These are phyloP conservation scores for Dioctria linearis DNA, from an alignment of 2,888 invertebrate species.

Conservation along the genomic window DNA sequence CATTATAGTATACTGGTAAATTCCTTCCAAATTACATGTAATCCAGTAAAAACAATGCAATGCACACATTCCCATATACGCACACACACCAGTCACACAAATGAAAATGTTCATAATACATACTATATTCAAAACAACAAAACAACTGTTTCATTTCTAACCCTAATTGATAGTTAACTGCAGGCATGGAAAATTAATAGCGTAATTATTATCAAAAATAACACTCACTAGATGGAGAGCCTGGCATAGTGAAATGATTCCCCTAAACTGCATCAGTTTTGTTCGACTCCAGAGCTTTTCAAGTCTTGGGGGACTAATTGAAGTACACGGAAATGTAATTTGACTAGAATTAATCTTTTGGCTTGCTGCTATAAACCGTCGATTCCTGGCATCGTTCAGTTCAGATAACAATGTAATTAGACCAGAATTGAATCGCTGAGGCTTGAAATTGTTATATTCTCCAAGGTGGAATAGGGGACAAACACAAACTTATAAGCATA, in stretches of 20 bases:
- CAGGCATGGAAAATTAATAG: slow-evolving; percentile 12
- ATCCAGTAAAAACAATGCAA: too few species aligned
- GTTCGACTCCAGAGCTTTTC: slow-evolving; percentile 16
- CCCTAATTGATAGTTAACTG: slow-evolving; percentile 21
- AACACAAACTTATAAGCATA: not conserved
- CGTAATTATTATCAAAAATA: slow-evolving; percentile 41
- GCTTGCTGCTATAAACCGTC: slow-evolving; percentile 30
- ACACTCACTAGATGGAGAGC: not conserved
- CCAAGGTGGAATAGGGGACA: slow-evolving; percentile 10
- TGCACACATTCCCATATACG: too few species aligned
- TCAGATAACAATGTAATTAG: slow-evolving; percentile 42
- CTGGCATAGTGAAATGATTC: not conserved
- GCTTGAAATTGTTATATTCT: slow-evolving; percentile 47
- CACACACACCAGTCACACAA: too few species aligned
- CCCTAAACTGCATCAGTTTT: not conserved
- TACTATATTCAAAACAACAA: not conserved
- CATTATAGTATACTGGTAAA: too few species aligned
- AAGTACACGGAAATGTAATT: slow-evolving; percentile 50
- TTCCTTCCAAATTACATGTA: too few species aligned
- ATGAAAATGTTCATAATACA: too few species aligned
- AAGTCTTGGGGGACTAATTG: slow-evolving; percentile 28
- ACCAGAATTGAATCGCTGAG: slow-evolving; percentile 45
- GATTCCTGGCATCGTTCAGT: slow-evolving; percentile 14
- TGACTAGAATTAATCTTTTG: slow-evolving; percentile 43
- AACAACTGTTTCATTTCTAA: slow-evolving; percentile 14